These are phyloP conservation scores for Craniophora ligustri DNA, from an alignment of 2,888 invertebrate species.

Conservation along the genomic window DNA sequence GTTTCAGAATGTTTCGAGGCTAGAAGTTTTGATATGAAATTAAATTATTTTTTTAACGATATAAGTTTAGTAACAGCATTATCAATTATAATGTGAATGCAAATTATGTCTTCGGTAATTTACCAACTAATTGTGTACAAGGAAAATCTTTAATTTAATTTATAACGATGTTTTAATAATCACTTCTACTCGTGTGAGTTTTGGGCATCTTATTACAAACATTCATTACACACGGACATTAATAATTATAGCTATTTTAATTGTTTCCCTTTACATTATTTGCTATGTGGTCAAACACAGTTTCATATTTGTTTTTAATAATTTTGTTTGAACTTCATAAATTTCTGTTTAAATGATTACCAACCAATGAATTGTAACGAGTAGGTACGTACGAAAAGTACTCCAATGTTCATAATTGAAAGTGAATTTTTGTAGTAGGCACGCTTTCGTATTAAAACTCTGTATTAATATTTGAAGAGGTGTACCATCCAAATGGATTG, in stretches of 20 bases:
- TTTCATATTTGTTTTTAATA: slow-evolving; percentile 26
- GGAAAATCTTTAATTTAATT: not conserved
- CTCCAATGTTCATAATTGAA: slow-evolving; percentile 34
- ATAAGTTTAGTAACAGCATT: no score
- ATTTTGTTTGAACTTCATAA: slow-evolving; percentile 11
- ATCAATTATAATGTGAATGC: not conserved
- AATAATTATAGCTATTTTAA: slow-evolving; percentile 8
- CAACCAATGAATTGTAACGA: slow-evolving; percentile 15
- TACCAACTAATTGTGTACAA: not conserved
- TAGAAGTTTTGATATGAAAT: no score
- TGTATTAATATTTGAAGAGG: slow-evolving; percentile 41
- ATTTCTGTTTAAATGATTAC: slow-evolving; percentile 17
- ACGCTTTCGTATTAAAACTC: slow-evolving; percentile 30
- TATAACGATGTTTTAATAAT: not conserved
- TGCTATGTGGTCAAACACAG: not conserved
- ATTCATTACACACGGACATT: slow-evolving; percentile 4
- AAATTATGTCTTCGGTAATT: not conserved
- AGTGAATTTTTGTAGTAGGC: slow-evolving; percentile 31
- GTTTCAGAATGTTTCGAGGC: no score
- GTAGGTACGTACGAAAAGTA: slow-evolving; percentile 7
- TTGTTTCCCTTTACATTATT: not conserved
- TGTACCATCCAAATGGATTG: slow-evolving; percentile 34
- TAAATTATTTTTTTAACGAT: no score
- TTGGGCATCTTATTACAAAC: not conserved
- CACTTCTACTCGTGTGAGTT: not conserved